Base-by-base conservation (phyloP, 2,113 vertebrate genomes). In the Ameiurus melas region DNA sequence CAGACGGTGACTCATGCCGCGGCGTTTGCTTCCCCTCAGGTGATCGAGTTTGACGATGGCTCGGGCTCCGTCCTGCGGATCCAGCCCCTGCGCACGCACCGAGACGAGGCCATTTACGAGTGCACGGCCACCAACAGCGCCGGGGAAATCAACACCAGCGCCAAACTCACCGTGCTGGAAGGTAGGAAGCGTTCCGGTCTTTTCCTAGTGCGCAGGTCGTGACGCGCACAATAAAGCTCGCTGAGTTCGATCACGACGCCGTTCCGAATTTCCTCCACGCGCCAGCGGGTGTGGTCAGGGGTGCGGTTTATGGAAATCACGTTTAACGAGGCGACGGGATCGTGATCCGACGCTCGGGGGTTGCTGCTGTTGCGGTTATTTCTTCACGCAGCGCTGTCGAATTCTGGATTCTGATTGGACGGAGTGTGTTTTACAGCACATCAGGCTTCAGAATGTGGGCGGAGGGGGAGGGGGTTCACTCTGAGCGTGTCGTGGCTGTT, bases 41-140 rank as follows among this genome's bases (percentile, higher is more conserved):
- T 99, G 89, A 99, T 99, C 20, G 98, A 99, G 93, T 99, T 99
- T 89, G 98, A 99, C 58, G 98, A 99, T 1, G 98, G 98, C n/a
- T 97, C 98, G 1, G 98, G 98, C 90, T 99, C 98, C 0, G 98
- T 99, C n/a, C 95, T 99, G 90, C 95, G 98, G 91, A 99, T 99
- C 94, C 98, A 99, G 92, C 98, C 98, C 0, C 94, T 99, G 90
- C 96, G 98, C 10, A 97, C 97, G 5, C 98, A 98, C 91, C 95
- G 98, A 75, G 98, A 99, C 13, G 98, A 99, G 94, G 98, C 98
- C 33, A 98, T 99, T 93, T 99, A 99, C 5, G 98, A 99, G 92
- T 99, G 98, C 92, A 99, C 98, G 10, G 97, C 98, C 90, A 96
- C 97, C 92, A 99, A 99, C 78, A 98, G 96, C 1, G 94, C 95